phyloP scores from a whole-genome alignment of 2,888 invertebrate species.

The Eulithis prunata region DNA sequence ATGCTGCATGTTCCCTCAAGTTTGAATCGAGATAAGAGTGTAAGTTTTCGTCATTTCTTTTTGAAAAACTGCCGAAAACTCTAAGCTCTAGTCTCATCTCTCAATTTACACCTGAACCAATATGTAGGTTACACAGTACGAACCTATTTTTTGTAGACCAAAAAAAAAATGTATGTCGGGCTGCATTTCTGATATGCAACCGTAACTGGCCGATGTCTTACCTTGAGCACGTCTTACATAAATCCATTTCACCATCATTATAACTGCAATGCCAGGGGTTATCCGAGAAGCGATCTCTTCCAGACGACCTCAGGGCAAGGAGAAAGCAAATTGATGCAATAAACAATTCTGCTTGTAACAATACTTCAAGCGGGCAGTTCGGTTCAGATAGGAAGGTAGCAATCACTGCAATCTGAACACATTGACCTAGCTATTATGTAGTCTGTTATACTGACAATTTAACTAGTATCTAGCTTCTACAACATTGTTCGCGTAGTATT shows the following conservation, averaged over 20 bases:
- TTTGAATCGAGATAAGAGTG: too few species aligned
- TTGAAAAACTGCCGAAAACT: too few species aligned
- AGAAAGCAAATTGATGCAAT: conserved; percentile 33
- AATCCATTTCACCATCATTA: conserved; percentile 3
- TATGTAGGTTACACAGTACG: too few species aligned
- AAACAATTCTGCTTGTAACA: conserved; percentile 31
- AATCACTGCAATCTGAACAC: conserved; percentile 43
- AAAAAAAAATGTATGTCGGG: too few species aligned
- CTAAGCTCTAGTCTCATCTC: too few species aligned
- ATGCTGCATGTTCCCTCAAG: too few species aligned
- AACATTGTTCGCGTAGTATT: too few species aligned
- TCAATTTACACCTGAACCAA: too few species aligned
- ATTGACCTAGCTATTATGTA: conserved; percentile 45
- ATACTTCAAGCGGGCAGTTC: conserved; percentile 26
- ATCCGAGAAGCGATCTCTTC: conserved; percentile 18
- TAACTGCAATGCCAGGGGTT: conserved; percentile 7
- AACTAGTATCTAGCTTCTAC: not conserved
- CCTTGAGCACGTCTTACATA: not conserved
- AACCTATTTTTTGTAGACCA: too few species aligned
- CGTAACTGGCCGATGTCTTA: not conserved
- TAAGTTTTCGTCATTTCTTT: too few species aligned
- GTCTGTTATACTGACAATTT: conserved; percentile 4
- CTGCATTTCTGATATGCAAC: too few species aligned
- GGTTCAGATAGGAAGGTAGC: conserved; percentile 43
- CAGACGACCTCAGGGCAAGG: conserved; percentile 26